These are phyloP conservation scores for Zelleria hepariella DNA, from an alignment of 2,888 invertebrate species.

Conservation along the genomic window DNA sequence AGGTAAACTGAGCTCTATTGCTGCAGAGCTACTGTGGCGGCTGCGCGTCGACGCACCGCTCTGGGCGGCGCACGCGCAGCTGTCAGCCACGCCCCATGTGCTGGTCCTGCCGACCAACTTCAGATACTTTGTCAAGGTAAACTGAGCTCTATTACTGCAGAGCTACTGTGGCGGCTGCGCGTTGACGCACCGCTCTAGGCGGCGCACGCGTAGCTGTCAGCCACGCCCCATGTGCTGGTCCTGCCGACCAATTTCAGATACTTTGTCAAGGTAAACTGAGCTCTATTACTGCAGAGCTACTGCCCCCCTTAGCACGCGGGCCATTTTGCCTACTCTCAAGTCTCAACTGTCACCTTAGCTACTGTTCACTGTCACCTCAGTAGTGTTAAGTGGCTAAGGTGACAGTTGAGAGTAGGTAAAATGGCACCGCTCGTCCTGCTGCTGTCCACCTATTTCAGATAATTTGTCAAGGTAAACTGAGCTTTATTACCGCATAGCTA, in stretches of 20 bases:
- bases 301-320: too few species aligned
- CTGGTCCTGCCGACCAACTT: constrained; percentile 89
- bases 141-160: constrained; percentile 8
- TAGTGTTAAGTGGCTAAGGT: too few species aligned
- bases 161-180: not conserved
- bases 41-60: constrained; percentile 75
- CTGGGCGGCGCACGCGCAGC: constrained; percentile 78
- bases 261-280: constrained; percentile 78
- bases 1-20: constrained; percentile 55
- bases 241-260: constrained; percentile 88
- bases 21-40: not conserved
- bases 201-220: constrained; percentile 77
- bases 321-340: too few species aligned
- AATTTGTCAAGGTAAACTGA: constrained; percentile 79
- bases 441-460: constrained; percentile 86
- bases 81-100: constrained; percentile 84
- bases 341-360: too few species aligned
- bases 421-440: constrained; percentile 88
- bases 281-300: not conserved
- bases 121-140: constrained; percentile 84
- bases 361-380: too few species aligned
- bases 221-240: constrained; percentile 83
- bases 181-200: constrained; percentile 77
- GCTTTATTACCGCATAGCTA: not conserved
- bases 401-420: too few species aligned